These are phyloP conservation scores for Andrena marginata DNA, from an alignment of 2,888 invertebrate species.

Conservation along the genomic window DNA sequence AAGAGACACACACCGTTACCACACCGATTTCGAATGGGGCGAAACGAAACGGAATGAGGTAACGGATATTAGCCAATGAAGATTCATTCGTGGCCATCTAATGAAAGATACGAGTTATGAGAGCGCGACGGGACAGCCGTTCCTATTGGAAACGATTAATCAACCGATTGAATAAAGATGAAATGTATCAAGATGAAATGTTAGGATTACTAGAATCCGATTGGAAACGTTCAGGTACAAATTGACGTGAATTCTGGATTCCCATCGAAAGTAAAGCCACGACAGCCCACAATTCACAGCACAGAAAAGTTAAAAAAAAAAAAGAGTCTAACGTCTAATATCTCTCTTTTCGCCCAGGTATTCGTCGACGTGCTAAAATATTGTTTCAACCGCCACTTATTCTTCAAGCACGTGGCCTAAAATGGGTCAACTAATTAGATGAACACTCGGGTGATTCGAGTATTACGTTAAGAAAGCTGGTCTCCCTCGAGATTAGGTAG, in stretches of 20 bases:
- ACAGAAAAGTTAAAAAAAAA: too few species aligned
- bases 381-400: conserved; percentile 36
- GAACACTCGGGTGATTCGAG: conserved; percentile 34
- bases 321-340: conserved; percentile 9
- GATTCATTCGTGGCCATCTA: not conserved
- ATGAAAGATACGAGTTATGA: not conserved
- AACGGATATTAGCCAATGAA: not conserved
- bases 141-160: not conserved
- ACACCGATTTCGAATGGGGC: not conserved
- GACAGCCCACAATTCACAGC: too few species aligned
- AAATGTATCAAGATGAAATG: not conserved
- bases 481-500: not conserved
- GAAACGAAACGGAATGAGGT: not conserved
- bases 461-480: conserved; percentile 19
- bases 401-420: conserved; percentile 8
- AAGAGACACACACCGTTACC: not conserved
- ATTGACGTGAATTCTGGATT: too few species aligned
- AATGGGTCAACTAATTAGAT: conserved; percentile 57
- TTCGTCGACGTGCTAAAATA: conserved; percentile 38
- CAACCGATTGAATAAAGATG: not conserved
- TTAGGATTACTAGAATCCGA: too few species aligned
- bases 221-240: too few species aligned
- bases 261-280: not conserved
- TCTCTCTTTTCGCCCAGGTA: not conserved
- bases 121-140: too few species aligned